Conservation (phyloP, 2,113 vertebrate species). For the Murina feae region DNA sequence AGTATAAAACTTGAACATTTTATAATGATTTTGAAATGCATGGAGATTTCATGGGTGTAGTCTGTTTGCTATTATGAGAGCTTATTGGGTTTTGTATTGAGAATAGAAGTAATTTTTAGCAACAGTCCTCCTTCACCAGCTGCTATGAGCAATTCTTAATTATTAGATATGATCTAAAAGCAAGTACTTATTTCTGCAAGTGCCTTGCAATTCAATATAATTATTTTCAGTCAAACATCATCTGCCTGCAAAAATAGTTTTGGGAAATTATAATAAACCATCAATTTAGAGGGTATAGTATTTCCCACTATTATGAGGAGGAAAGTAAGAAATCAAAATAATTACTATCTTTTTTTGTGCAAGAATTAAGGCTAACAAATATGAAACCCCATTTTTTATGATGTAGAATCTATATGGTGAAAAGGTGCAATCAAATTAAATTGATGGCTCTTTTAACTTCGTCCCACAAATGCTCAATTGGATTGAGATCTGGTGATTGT, state of each 20-base stretch:
- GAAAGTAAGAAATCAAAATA: background rate
- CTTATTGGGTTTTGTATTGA: background rate
- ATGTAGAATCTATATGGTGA: background rate
- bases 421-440: background rate
- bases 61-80: background rate
- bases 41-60: background rate
- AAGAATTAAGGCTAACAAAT: slow-evolving; percentile 1
- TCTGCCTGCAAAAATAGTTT: background rate
- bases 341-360: background rate
- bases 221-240: background rate
- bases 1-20: background rate
- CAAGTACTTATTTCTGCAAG: background rate
- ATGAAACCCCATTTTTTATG: background rate
- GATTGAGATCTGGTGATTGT: too few relatives aligned
- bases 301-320: background rate
- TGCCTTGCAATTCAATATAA: background rate
- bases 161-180: background rate
- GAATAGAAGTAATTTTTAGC: background rate
- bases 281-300: background rate
- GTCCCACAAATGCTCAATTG: too few relatives aligned
- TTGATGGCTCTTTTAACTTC: too few relatives aligned
- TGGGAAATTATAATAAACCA: background rate
- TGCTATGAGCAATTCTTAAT: background rate
- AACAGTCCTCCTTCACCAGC: background rate
- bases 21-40: background rate